phyloP scores from a whole-genome alignment of 2,797 vertebrate species.

The Tokudaia muenninki region DNA sequence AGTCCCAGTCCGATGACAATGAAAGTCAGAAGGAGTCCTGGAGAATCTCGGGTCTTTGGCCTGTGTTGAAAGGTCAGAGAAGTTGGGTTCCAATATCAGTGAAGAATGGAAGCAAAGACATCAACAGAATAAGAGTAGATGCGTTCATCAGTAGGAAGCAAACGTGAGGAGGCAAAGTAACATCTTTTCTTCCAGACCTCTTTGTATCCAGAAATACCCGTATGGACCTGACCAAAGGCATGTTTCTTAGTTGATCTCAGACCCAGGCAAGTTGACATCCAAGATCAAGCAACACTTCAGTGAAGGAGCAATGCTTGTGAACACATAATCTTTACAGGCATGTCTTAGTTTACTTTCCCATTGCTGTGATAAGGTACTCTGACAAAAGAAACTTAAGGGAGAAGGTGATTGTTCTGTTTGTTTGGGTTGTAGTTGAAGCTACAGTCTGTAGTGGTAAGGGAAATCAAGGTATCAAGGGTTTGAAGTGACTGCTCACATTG shows the following conservation, averaged over 20 bases:
- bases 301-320: too few relatives aligned
- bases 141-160: neutral
- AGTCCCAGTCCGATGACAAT: neutral
- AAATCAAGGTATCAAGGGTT: neutral
- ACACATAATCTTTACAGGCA: neutral
- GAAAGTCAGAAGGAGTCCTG: neutral
- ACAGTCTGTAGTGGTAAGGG: neutral
- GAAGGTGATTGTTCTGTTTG: neutral
- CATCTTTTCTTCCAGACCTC: neutral
- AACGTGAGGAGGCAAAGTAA: neutral
- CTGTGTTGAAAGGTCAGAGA: neutral
- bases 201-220: neutral
- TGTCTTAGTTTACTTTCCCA: neutral
- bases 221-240: neutral
- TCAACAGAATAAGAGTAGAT: neutral
- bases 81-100: neutral
- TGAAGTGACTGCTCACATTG: neutral
- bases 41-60: neutral
- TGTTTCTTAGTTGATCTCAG: neutral
- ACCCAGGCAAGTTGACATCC: neutral
- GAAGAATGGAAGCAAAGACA: neutral
- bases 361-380: neutral
- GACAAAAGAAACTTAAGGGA: neutral
- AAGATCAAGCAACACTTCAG: neutral
- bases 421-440: neutral